These are phyloP conservation scores for Actenoides hombroni DNA, from an alignment of 2,113 vertebrate species.

Conservation along the genomic window DNA sequence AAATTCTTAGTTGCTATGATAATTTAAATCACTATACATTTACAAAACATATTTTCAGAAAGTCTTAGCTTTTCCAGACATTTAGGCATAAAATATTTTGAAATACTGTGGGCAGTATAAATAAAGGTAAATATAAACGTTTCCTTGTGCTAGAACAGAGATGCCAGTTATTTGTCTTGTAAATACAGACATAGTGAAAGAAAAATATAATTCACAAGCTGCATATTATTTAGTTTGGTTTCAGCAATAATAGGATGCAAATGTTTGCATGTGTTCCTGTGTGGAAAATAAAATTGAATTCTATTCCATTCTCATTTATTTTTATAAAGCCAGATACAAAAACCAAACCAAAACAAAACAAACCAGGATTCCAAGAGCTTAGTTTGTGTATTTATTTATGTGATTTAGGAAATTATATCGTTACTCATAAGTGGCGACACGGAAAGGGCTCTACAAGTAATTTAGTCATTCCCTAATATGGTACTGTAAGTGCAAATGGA, in stretches of 20 bases:
- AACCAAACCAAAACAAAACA: not conserved
- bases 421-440: conserved; percentile 74
- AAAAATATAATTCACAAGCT: conserved; percentile 8
- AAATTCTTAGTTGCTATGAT: conserved; percentile 57
- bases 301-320: conserved; percentile 11
- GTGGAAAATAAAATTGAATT: not conserved
- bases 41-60: conserved; percentile 5
- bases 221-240: conserved; percentile 20
- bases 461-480: conserved; percentile 81
- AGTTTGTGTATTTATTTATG: conserved; percentile 77
- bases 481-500: conserved; percentile 74
- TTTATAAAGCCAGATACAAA: conserved; percentile 18
- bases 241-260: conserved; percentile 35
- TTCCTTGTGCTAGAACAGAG: not conserved
- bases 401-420: conserved; percentile 82
- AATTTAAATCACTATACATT: conserved; percentile 16
- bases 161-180: not conserved
- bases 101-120: conserved; percentile 24
- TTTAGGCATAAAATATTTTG: conserved; percentile 41
- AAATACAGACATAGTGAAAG: conserved; percentile 20
- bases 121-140: not conserved
- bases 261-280: not conserved
- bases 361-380: conserved; percentile 40
- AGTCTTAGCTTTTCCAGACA: conserved; percentile 15
- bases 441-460: conserved; percentile 73